Evolutionary conservation across 2,797 vertebrate species (phyloP).

Genomic region (Channallabes apus): DNA sequence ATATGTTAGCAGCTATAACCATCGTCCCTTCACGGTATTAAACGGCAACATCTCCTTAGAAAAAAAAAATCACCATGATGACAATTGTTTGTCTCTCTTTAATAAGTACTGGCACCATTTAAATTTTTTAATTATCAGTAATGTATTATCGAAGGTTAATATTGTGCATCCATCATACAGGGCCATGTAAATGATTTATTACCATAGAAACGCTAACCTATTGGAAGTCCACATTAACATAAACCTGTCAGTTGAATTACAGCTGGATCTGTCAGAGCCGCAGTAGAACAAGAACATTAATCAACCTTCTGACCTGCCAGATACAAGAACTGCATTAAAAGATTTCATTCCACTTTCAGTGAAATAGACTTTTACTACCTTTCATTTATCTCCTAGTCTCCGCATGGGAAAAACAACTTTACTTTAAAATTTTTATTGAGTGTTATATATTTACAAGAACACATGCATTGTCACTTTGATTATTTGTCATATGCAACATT

Average conservation of each 20-base stretch:
- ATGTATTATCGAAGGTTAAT: background rate
- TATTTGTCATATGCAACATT: no score
- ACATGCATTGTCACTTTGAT: no score
- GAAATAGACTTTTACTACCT: background rate
- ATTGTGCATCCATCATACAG: background rate
- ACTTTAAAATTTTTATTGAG: background rate
- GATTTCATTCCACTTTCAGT: background rate
- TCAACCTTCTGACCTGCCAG: background rate
- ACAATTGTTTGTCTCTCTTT: background rate
- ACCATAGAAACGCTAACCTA: background rate
- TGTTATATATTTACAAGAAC: background rate
- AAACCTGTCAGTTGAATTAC: background rate
- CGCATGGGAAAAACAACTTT: background rate
- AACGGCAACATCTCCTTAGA: background rate
- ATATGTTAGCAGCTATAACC: background rate
- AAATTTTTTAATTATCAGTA: background rate
- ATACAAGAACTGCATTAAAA: background rate
- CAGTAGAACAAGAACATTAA: background rate
- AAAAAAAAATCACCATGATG: background rate
- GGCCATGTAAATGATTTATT: background rate
- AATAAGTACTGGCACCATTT: background rate
- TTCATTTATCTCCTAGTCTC: background rate
- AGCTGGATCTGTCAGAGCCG: background rate
- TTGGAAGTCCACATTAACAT: background rate
- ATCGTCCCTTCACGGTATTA: background rate